Evolutionary conservation across 2,888 invertebrate species (phyloP), one percentile per base, ranked within the genome.

Genomic region (Erannis defoliaria): DNA sequence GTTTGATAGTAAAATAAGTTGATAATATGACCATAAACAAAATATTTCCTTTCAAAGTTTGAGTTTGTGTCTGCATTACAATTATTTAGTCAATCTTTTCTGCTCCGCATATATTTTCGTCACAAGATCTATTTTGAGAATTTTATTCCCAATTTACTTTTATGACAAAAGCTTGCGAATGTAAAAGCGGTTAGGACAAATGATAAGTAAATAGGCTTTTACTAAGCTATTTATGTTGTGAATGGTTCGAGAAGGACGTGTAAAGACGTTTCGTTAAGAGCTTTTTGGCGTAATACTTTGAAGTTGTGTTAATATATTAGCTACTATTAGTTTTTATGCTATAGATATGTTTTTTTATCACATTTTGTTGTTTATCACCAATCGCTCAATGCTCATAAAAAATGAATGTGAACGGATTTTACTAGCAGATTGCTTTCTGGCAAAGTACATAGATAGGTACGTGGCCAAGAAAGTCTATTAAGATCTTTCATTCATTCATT

Each of bases 161-260:
- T 46, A 46, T 46, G 18, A 46, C 26, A 16, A 18, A 45, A 45
- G 29, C 55, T 31, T 48, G 33, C 10, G 51, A 31, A 16, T 18
- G 23, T 35, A 31, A 23, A 29, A 55, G 16, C 19, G 45, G 46
- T 55, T 48, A 55, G 19, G 31, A 55, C 26, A 48, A 55, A 55
- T 18, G 55, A 48, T 48, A 38, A 14, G 38, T 21, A 55, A 55
- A 37, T 37, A 55, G 48, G 46, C 55, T 19, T 38, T 26, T 21
- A n/a, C 18, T 38, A 33, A 55, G 38, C 48, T 38, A 16, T 46
- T 55, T 55, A 48, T 38, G 8, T 12, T 38, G 42, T 9, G 12
- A 51, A 45, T 33, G 16, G 33, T n/a, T 35, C 35, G 26, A 42
- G 21, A 37, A 38, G 38, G 38, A 19, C 12, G 37, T 55, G 55